These are phyloP conservation scores for Reticulitermes speratus DNA, from an alignment of 1,140 invertebrate genomes.

Conservation along the genomic window DNA sequence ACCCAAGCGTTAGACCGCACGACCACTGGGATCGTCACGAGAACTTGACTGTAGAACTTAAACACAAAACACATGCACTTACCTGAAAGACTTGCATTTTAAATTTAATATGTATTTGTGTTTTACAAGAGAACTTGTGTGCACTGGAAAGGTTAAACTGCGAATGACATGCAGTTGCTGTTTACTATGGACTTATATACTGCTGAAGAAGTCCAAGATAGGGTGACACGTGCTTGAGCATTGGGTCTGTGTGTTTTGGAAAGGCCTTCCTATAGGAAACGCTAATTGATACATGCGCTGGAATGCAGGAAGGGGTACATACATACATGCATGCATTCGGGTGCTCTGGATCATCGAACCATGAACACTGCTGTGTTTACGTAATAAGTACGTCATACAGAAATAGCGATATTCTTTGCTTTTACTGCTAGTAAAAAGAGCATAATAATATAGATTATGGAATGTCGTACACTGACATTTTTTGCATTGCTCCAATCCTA, in stretches of 20 bases:
- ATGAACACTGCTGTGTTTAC: neutral
- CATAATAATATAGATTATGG: neutral
- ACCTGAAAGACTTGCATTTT: neutral
- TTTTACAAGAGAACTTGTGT: neutral
- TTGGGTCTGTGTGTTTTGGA: neutral
- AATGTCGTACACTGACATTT: neutral
- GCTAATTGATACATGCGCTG: neutral
- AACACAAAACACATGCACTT: too few species aligned
- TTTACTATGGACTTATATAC: neutral
- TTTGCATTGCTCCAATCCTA: neutral
- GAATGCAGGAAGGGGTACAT: constrained; percentile 4
- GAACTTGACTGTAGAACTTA: too few species aligned
- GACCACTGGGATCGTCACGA: too few species aligned
- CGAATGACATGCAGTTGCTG: neutral
- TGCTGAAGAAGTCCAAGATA: neutral
- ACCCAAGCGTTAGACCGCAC: too few species aligned
- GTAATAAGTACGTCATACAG: neutral
- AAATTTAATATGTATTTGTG: neutral
- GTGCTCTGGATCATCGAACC: neutral
- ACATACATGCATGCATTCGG: neutral
- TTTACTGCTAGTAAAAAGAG: neutral
- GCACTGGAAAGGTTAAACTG: neutral
- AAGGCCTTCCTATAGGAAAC: neutral
- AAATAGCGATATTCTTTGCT: neutral
- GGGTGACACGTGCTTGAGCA: neutral